Evolutionary conservation across 2,113 vertebrate genomes (phyloP), one percentile per base, ranked within the genome.

Genomic region (Fregata magnificens): DNA sequence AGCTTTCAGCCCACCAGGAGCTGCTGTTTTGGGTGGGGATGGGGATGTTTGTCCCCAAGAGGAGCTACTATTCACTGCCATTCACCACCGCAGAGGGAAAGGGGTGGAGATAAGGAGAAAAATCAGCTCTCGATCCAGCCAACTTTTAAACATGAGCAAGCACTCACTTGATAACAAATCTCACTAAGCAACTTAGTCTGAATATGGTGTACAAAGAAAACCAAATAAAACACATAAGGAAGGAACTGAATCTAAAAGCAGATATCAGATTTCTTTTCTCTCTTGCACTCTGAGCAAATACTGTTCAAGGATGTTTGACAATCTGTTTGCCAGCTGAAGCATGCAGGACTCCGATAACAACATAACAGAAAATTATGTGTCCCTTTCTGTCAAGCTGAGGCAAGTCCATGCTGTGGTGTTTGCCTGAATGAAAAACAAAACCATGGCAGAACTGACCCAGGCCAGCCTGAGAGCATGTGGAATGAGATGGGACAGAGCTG

Each of bases 301-400:
- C 7, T 83, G 70, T 91, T 86, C 67, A 91, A 88, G 59, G 59
- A 67, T 77, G 74, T 82, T 53, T 86, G 81, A 55, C 81, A 90
- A 97, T 70, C 71, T 84, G 42, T 55, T 78, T 92, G 90, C 71
- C 78, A 95, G 76, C 62, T 82, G 61, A 96, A 94, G 58, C 17
- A 1, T 82, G 81, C 59, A 84, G 31, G 86, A 40, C n/a, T 92
- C 32, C 1, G 45, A 73, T 21, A 87, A 79, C 32, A 89, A 90
- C 8, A 11, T 15, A 88, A 89, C 5, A 85, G 49, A 95, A 82
- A 69, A 93, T 72, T 61, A 36, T 29, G 49, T 87, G 73, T 56
- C 66, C 36, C 5, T 40, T 92, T 94, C 45, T 88, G 66, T 79
- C 95, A 92, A 79, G 56, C 16, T 42, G 20, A 87, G 80, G 66